Base-by-base conservation (phyloP, 2,888 invertebrate genomes). In the Ganaspis brasiliensis region DNA sequence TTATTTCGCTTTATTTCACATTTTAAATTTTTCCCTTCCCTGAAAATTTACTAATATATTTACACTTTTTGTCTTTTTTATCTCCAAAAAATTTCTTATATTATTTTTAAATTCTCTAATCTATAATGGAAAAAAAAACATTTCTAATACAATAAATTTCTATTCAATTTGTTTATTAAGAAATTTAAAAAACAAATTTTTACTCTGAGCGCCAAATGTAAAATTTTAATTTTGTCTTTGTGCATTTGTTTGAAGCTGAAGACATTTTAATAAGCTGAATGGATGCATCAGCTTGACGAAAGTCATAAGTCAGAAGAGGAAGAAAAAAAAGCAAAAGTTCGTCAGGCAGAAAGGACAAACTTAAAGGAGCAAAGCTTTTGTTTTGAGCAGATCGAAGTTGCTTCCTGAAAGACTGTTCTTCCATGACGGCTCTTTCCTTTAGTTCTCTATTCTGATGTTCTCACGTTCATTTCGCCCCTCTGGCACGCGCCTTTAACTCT, bases 371-470 rank as follows among this genome's bases (percentile, higher is more conserved):
- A 67, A 40, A 67, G 63, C 63, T 67, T 40, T 67, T 67, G 63
- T 67, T 67, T 67, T 67, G 14, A 45, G 40, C n/a, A 45, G 40
- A 40, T 67, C 40, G 40, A 67, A 67, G 63, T 67, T 67, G 63
- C n/a, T 67, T 45, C 40, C 63, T 40, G 40, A 40, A 67, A 67
- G 45, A 24, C 45, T 67, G 40, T 67, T 67, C 63, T 67, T 67
- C 63, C 40, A 45, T 45, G 40, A 67, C 24, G 40, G 21, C 63
- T 67, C 61, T 61, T 67, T 40, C 40, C 21, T 37, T 67, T 45
- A 67, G 63, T 45, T 67, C 63, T 67, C 40, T n/a, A 67, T 40
- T 67, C 63, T 67, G n/a, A n/a, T n/a, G 14, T 67, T 67, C 63
- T 67, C 40, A 45, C 63, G 40, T 40, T 67, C 40, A 67, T 21